Base-by-base conservation (phyloP, 2,888 invertebrate species). In the Stenodera caucasica region DNA sequence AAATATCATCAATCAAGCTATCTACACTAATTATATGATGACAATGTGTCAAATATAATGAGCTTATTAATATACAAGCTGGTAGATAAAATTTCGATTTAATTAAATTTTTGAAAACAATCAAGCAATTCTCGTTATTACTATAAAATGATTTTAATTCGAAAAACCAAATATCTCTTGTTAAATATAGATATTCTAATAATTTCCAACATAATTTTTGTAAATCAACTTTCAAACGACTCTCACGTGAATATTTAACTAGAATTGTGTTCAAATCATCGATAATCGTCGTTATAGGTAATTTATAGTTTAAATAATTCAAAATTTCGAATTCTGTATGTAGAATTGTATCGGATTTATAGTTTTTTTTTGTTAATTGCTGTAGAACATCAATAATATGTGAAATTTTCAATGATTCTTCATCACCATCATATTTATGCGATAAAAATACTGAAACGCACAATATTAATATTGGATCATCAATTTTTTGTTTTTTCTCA, bases 11-110 rank as follows among this genome's bases (percentile, higher is more conserved):
- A 11, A 63, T 21, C 9, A 60, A 30, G 11, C 15, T 23, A n/a
- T 63, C 55, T 11, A 60, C 15, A 45, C 60, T 37, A 21, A 63
- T 18, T n/a, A 52, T 30, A 14, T 60, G 35, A 5, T 30, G 32
- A 32, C 52, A 60, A 7, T 60, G 23, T 3, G 60, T 60, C 14
- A 63, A 21, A 23, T 49, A 29, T n/a, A 63, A 32, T 2, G 60
- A 54, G n/a, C 52, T 35, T 2, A 63, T 14, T 11, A 63, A 52
- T 35, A 63, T 37, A 49, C 60, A 32, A 7, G 54, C 52, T n/a
- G 63, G 63, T 18, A 63, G 11, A 29, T 60, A 63, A 21, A 57
- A 57, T 26, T 60, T 63, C 0, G 63, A 60, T 7, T n/a, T 35
- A 18, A 57, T 55, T 15, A 63, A 45, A 35, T 52, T 37, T 26